A percentile compares a stretch with the other conserved stretches of the same genome.
Evolutionary conservation across 2,888 invertebrate species (phyloP).

Genomic region (Tetragonula carbonaria): DNA sequence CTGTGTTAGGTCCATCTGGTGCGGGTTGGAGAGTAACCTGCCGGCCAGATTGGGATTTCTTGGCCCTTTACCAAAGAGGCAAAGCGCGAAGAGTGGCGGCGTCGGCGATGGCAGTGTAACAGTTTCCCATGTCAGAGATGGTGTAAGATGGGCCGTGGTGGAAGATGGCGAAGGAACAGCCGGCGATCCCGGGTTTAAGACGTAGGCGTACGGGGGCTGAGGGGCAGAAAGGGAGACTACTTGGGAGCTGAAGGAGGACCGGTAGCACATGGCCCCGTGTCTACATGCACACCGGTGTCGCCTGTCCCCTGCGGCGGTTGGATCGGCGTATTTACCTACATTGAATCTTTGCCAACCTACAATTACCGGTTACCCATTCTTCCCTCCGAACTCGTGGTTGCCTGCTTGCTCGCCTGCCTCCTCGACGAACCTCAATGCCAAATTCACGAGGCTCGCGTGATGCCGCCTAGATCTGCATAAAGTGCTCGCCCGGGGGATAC

Average conservation of each 20-base stretch:
- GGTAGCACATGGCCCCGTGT: constrained; percentile 77
- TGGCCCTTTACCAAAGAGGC: constrained; percentile 81
- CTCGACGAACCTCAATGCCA: constrained; percentile 73
- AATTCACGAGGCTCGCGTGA: constrained; percentile 75
- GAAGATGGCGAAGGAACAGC: constrained; percentile 56
- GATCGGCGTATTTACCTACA: constrained; percentile 83
- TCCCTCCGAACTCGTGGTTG: constrained; percentile 65
- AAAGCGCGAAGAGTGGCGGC: constrained; percentile 64
- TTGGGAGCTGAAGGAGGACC: constrained; percentile 45
- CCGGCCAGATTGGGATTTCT: constrained; percentile 81
- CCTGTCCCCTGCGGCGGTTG: constrained; percentile 73
- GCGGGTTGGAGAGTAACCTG: constrained; percentile 77
- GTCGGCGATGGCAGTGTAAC: constrained; percentile 58
- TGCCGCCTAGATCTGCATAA: constrained; percentile 74
- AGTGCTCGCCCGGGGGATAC: constrained; percentile 65
- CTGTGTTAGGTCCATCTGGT: constrained; percentile 79
- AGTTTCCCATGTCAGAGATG: constrained; percentile 65
- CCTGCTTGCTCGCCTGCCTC: constrained; percentile 43
- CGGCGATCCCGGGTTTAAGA: constrained; percentile 8
- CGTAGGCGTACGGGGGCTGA: constrained; percentile 23
- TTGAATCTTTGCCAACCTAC: constrained; percentile 84
- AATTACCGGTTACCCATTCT: constrained; percentile 83
- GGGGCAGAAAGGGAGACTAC: constrained; percentile 9
- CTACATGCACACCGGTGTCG: constrained; percentile 77
- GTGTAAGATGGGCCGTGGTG: constrained; percentile 47